Percentiles rank a stretch among this genome's conserved stretches.
Conservation (phyloP, 2,113 vertebrate genomes). For the Gulo gulo region DNA sequence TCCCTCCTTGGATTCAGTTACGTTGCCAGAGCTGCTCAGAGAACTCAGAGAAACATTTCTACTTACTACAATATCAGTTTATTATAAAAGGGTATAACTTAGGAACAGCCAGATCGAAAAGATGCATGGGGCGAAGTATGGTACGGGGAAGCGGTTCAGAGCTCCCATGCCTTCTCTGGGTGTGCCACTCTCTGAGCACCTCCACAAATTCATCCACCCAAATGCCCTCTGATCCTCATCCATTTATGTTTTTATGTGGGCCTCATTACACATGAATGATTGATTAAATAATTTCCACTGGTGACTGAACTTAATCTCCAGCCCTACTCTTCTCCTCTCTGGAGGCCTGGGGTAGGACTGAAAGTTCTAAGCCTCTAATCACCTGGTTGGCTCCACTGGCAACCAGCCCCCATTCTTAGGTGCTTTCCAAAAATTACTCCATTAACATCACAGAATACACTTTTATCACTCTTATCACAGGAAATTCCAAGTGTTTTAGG, state of each 20-base stretch:
- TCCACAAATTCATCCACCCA: neutral
- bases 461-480: neutral
- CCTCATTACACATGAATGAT: neutral
- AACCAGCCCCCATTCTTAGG: neutral
- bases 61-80: neutral
- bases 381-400: neutral
- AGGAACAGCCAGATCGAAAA: neutral
- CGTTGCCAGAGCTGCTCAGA: neutral
- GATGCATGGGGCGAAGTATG: neutral
- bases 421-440: neutral
- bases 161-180: neutral
- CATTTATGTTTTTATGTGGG: neutral
- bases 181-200: neutral
- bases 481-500: neutral
- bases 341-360: neutral
- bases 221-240: neutral
- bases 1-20: neutral
- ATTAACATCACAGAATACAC: neutral
- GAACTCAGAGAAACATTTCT: neutral
- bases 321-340: neutral
- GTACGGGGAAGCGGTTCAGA: neutral
- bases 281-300: neutral
- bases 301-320: neutral
- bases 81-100: neutral
- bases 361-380: neutral